phyloP scores from a whole-genome alignment of 2,113 vertebrate genomes.

The Epinephelus lanceolatus region DNA sequence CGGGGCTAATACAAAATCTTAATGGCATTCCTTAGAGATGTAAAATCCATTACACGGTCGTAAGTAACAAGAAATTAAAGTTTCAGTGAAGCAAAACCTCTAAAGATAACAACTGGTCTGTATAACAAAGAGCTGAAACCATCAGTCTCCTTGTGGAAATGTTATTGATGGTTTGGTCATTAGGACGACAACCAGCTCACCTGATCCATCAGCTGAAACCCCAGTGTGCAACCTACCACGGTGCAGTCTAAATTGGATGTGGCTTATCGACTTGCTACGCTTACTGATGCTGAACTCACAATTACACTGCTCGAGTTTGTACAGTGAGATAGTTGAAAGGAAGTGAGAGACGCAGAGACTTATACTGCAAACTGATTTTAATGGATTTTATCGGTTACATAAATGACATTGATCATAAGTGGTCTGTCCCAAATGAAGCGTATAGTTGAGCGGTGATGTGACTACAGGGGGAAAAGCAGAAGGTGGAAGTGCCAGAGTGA shows the following conservation, averaged over 20 bases:
- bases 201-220: slow-evolving; percentile 24
- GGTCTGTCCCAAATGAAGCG: slow-evolving; percentile 7
- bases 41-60: slow-evolving; percentile 35
- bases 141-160: slow-evolving; percentile 23
- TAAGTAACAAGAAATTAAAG: slow-evolving; percentile 22
- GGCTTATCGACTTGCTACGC: slow-evolving; percentile 14
- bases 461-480: background rate
- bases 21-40: background rate
- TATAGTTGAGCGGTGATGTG: background rate
- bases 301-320: slow-evolving; percentile 13
- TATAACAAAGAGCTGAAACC: too few relatives aligned
- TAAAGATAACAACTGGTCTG: background rate
- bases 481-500: background rate
- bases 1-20: background rate
- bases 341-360: slow-evolving; percentile 26
- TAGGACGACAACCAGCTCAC: slow-evolving; percentile 19
- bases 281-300: slow-evolving; percentile 14
- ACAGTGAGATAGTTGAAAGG: slow-evolving; percentile 15
- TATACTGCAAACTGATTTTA: slow-evolving; percentile 66
- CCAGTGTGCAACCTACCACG: background rate
- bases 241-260: slow-evolving; percentile 31
- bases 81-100: slow-evolving; percentile 3
- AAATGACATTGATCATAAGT: slow-evolving; percentile 37
- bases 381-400: slow-evolving; percentile 61
- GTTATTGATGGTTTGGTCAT: slow-evolving; percentile 46